Evolutionary conservation across 2,888 invertebrate genomes (phyloP).

Genomic region (Epinotia brunnichana): DNA sequence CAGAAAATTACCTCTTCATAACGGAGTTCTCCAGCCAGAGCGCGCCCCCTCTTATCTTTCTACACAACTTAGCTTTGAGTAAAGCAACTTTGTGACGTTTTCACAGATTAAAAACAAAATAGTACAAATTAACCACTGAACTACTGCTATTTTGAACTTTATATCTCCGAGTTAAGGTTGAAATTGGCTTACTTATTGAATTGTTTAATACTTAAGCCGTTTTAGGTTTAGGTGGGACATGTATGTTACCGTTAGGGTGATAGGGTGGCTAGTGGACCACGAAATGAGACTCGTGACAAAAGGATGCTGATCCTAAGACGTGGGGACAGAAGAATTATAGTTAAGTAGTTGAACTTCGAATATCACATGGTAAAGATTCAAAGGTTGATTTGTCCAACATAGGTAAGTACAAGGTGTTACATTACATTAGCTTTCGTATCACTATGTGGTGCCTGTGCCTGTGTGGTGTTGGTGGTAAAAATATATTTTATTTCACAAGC

Average conservation of each 20-base stretch:
- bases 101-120: conserved; percentile 11
- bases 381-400: too few species aligned
- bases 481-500: too few species aligned
- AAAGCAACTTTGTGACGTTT: conserved; percentile 16
- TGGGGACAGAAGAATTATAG: not conserved
- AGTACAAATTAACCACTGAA: not conserved
- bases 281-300: conserved; percentile 36
- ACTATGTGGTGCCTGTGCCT: too few species aligned
- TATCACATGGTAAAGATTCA: too few species aligned
- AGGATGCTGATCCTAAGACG: conserved; percentile 33
- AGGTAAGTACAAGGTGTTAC: too few species aligned
- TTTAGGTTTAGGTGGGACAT: conserved; percentile 12
- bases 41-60: not conserved
- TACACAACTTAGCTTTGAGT: too few species aligned
- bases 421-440: too few species aligned
- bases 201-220: conserved; percentile 1
- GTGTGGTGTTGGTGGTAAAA: too few species aligned
- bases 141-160: not conserved
- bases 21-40: not conserved
- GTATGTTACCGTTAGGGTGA: conserved; percentile 32
- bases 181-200: not conserved
- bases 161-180: not conserved
- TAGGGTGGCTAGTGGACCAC: conserved; percentile 36
- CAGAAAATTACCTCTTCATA: not conserved
- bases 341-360: conserved; percentile 2